These are phyloP conservation scores for Tetragonula clypearis DNA, from an alignment of 1,140 invertebrate species.

Conservation along the genomic window DNA sequence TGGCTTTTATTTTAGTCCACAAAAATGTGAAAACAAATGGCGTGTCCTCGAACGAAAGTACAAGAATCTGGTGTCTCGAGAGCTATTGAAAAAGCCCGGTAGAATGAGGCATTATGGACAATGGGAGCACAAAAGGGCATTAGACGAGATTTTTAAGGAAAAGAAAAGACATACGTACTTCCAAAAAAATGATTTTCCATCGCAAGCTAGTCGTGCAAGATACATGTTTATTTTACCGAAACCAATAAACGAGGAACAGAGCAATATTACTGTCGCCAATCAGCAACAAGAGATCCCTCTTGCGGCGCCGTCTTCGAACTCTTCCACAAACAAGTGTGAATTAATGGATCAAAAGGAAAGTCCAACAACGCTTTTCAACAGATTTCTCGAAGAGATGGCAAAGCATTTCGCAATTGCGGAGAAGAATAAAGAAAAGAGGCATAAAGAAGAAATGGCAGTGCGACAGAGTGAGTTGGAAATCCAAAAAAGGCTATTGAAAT, in stretches of 20 bases:
- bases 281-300: conserved; percentile 44
- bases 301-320: neutral
- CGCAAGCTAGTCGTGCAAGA: conserved; percentile 47
- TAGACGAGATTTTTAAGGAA: conserved; percentile 74
- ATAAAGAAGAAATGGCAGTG: conserved; percentile 72
- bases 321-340: conserved; percentile 16
- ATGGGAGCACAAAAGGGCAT: conserved; percentile 73
- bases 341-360: conserved; percentile 25
- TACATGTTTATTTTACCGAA: conserved; percentile 59
- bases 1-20: conserved; percentile 73
- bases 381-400: conserved; percentile 58
- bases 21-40: conserved; percentile 77
- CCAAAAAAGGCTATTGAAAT: conserved; percentile 66
- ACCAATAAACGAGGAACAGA: conserved; percentile 2
- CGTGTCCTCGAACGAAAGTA: conserved; percentile 74
- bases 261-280: neutral
- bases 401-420: conserved; percentile 63
- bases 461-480: conserved; percentile 67
- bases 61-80: conserved; percentile 71
- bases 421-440: conserved; percentile 71
- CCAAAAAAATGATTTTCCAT: conserved; percentile 61
- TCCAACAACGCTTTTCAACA: conserved; percentile 53
- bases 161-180: conserved; percentile 67
- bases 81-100: conserved; percentile 72
- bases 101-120: conserved; percentile 73